Evolutionary conservation across 2,888 invertebrate species (phyloP).

Genomic region (Andrena hattorfiana): DNA sequence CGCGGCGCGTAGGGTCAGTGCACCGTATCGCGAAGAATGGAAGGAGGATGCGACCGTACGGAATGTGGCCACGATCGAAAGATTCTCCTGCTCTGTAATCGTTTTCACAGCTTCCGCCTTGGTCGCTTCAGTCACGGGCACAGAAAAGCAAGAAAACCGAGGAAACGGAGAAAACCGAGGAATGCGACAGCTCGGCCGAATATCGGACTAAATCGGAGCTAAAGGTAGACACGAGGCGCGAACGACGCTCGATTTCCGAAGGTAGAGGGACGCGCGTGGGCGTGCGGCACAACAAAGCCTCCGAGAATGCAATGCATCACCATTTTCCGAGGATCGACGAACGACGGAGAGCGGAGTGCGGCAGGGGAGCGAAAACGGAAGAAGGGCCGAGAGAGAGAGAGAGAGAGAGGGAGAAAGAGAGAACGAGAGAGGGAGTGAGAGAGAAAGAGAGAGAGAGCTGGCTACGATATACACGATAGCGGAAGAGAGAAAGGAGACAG

Average conservation of each 20-base stretch:
- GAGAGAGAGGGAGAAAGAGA: constrained; percentile 45
- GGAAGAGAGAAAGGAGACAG: constrained; percentile 34
- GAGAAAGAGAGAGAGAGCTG: constrained; percentile 41
- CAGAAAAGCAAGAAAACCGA: too few relatives aligned
- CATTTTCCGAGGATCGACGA: constrained; percentile 79
- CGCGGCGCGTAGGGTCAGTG: constrained; percentile 70
- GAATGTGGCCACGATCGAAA: constrained; percentile 71
- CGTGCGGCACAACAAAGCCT: constrained; percentile 75
- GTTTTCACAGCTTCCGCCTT: constrained; percentile 60
- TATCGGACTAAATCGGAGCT: constrained; percentile 19
- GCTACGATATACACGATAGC: constrained; percentile 21
- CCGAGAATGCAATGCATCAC: constrained; percentile 77
- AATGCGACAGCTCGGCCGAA: constrained; percentile 44
- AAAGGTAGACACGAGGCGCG: constrained; percentile 48
- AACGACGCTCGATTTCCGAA: constrained; percentile 51
- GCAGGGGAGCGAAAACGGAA: constrained; percentile 52
- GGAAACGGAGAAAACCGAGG: constrained; percentile 24
- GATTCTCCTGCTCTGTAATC: constrained; percentile 39
- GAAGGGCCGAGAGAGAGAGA: constrained; percentile 54
- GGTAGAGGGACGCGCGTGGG: constrained; percentile 67
- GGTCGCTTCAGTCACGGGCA: constrained; percentile 13
- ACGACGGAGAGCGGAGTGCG: constrained; percentile 35
- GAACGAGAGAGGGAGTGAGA: constrained; percentile 55
- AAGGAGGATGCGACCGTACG: constrained; percentile 59
- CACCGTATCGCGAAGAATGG: constrained; percentile 66